Evolutionary conservation across 2,113 vertebrate genomes (phyloP), one percentile per base, ranked within the genome.

Genomic region (mouse (Mus musculus)): DNA sequence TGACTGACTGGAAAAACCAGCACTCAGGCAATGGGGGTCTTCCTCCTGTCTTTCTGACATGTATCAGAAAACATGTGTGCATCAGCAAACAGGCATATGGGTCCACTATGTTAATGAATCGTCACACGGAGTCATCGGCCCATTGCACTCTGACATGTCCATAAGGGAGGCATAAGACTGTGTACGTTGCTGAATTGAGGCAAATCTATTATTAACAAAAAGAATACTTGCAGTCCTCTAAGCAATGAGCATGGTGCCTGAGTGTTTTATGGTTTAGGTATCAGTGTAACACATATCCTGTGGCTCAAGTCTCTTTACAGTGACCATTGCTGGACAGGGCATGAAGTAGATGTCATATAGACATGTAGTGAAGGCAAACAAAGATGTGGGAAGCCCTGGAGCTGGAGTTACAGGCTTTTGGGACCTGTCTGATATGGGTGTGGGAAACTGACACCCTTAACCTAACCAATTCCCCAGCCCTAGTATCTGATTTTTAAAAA

Each of bases 311-410:
- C 28, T 63, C 20, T 33, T 49, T 61, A 63, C 3, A 36, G 11
- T 1, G 1, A 13, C 84, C 4, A 56, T 49, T 1, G 13, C 0
- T 73, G 8, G 14, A 1, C 9, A 22, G 7, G 20, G 19, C 0
- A 33, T 5, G 2, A 4, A 22, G 5, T 0, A 5, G 42, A 26
- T 11, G 3, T 28, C 56, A 56, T 17, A 13, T 3, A 33, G 80
- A 49, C 5, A 1, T 6, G 36, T 0, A 0, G 3, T 49, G 26
- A 49, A 9, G 14, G 6, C 30, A 33, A 22, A 16, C 33, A 2
- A 20, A 36, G 17, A 4, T 52, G 20, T 11, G 17, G 7, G 28
- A 52, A 33, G 46, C 46, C 26, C 28, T 52, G 6, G 7, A 8
- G 76, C 14, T 52, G 30, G 49, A 80, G 77, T 36, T 36, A 3